Base-by-base conservation (phyloP, 2,113 vertebrate genomes). In the Anhinga rufa region DNA sequence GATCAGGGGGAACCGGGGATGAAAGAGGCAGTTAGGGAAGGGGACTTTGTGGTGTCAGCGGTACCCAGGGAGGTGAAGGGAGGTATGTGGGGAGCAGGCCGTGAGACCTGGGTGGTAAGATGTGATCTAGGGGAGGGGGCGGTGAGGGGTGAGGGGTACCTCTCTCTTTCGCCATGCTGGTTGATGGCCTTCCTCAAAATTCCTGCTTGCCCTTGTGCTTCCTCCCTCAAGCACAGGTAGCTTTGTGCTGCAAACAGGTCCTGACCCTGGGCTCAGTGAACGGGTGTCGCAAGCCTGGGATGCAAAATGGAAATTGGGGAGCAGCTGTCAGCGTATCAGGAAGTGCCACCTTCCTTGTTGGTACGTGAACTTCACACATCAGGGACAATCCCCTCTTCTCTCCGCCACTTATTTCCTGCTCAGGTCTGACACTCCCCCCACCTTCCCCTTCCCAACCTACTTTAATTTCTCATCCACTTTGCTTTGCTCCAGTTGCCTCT, bases 1-100 rank as follows among this genome's bases (percentile, higher is more conserved):
- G 6, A 51, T n/a, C 9, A 17, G 24, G 14, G 28, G 31, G 22
- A 78, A 42, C 5, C 0, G 0, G 14, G 44, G n/a, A 72, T 51
- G 22, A 42, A 52, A 82, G 42, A 57, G 38, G 22, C 32, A 62
- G 7, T 14, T n/a, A 22, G 36, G 22, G 55, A 81, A 87, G 25
- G 61, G 52, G 29, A 76, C 26, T 25, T 42, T 6, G 42, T 57
- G 48, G 42, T 75, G 32, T 3, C 17, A 40, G 42, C 46, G 51
- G 28, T 44, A 60, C n/a, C 12, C 57, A 68, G 60, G 42, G n/a
- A 93, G 8, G 17, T 77, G 55, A 74, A 83, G 20, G 29, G 60
- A 70, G 25, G n/a, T 1, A 1, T 40, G 34, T 7, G 17, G 17
- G 29, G 58, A 91, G 46, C 31, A 29, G 46, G 72, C 17, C 1